phyloP scores from a whole-genome alignment of 2,888 invertebrate genomes.

The Dastarcus helophoroides region DNA sequence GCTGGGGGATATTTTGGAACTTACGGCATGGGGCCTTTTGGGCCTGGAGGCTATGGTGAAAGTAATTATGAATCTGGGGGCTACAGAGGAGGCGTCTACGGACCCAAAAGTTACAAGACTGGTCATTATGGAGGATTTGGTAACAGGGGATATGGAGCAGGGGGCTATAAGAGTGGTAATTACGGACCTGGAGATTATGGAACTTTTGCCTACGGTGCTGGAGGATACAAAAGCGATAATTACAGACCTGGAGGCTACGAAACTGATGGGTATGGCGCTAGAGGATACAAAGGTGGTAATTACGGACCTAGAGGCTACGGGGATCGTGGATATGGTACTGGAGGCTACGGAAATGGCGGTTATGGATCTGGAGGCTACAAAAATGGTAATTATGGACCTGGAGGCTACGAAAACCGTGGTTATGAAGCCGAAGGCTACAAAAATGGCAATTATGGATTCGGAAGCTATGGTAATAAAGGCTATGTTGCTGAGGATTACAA shows the following conservation, averaged over 20 bases:
- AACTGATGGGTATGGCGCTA: too few relatives aligned
- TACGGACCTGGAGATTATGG: too few relatives aligned
- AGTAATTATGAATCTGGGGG: slow-evolving; percentile 4
- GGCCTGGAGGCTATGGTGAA: slow-evolving; percentile 1
- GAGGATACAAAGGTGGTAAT: too few relatives aligned
- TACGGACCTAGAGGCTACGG: too few relatives aligned
- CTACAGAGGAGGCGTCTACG: too few relatives aligned
- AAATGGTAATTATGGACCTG: slow-evolving; percentile 2
- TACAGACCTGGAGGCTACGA: too few relatives aligned
- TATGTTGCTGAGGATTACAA: not conserved
- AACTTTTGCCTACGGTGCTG: too few relatives aligned
- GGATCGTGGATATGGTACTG: too few relatives aligned
- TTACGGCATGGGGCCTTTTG: too few relatives aligned
- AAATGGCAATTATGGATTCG: not conserved
- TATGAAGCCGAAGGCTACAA: not conserved
- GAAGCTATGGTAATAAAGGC: not conserved
- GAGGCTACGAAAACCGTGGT: not conserved
- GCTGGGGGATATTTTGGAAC: too few relatives aligned
- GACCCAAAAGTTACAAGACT: slow-evolving; percentile 2
- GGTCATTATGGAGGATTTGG: slow-evolving; percentile 3
- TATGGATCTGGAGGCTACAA: slow-evolving; percentile 5
- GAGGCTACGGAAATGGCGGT: slow-evolving; percentile 6
- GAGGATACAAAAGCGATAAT: too few relatives aligned
- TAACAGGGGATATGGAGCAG: slow-evolving; percentile 4
- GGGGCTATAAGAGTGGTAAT: too few relatives aligned